Evolutionary conservation across 2,888 invertebrate genomes (phyloP), one percentile per base, ranked within the genome.

Genomic region (Pyrrhopygopsis socrates): DNA sequence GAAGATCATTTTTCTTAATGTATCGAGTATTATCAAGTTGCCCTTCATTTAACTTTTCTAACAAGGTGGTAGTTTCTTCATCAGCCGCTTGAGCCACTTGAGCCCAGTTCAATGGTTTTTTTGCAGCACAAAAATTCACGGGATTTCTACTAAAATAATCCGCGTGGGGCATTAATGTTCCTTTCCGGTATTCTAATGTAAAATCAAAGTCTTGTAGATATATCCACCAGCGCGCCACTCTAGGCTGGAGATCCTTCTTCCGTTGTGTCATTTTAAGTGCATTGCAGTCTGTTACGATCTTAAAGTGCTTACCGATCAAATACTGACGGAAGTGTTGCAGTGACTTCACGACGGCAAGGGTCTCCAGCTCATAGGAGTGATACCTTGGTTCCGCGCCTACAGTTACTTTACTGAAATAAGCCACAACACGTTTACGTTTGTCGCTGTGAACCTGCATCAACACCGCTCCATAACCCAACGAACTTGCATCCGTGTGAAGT

Each of bases 211-310:
- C 91, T 81, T 95, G 93, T 0, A 95, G 50, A 60, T 73, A 94
- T 0, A 93, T 84, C 93, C 94, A 95, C 94, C 95, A 94, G 2
- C 94, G 54, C 30, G 93, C 91, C 2, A 95, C 83, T 0, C 94
- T 67, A 0, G 94, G 94, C 0, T 92, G 34, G 0, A 95, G 65
- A 13, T 95, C 94, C 80, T 89, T 79, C 75, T 94, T 93, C 11
- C 91, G 88, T 24, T 89, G 86, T 0, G 94, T 94, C 0, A 94
- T 87, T 76, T 93, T 94, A 0, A 95, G 54, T 0, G 93, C 89
- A n/a, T 94, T 94, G 50, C 94, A 95, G 45, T 94, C 87, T 9
- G 91, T 88, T 15, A 90, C 54, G 18, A 90, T 65, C 38, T 73
- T 80, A 41, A 92, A 91, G 24, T 80, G 45, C 13, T 81, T 71